A percentile compares a stretch with the other conserved stretches of the same genome.
phyloP scores from a whole-genome alignment of 2,888 invertebrate genomes.

The Chrysina gloriosa region DNA sequence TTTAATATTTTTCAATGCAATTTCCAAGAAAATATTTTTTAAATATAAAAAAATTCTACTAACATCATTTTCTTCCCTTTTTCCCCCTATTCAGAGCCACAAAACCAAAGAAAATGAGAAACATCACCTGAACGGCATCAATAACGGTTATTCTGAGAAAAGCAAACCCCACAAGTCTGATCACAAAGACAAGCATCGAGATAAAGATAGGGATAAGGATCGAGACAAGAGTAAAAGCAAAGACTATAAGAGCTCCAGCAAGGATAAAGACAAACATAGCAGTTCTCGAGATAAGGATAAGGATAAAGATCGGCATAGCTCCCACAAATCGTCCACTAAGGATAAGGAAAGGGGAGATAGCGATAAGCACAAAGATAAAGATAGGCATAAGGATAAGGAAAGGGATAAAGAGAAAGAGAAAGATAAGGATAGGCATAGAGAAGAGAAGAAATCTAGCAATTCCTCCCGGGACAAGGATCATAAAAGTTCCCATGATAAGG shows the following conservation, averaged over 20 bases:
- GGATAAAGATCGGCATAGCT: constrained; percentile 58
- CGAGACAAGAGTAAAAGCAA: constrained; percentile 68
- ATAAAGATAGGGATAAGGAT: constrained; percentile 74
- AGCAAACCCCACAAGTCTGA: constrained; percentile 70
- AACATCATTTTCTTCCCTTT: constrained; percentile 24
- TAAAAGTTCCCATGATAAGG: constrained; percentile 62
- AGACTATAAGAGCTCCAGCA: constrained; percentile 75
- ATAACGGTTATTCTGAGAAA: constrained; percentile 77
- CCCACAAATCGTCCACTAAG: constrained; percentile 66
- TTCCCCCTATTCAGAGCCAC: constrained; percentile 43
- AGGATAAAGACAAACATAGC: constrained; percentile 58
- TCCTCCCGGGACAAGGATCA: constrained; percentile 62
- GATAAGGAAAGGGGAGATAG: constrained; percentile 60
- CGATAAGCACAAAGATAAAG: constrained; percentile 57
- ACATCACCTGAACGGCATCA: constrained; percentile 80
- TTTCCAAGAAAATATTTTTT: no score
- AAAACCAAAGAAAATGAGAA: constrained; percentile 55
- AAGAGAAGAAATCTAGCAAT: constrained; percentile 61
- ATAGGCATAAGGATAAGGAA: constrained; percentile 55
- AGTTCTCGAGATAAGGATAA: constrained; percentile 60
- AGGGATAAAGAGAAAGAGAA: constrained; percentile 59
- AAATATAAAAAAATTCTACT: not conserved
- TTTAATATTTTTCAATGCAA: constrained; percentile 6
- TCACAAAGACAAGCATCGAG: constrained; percentile 76
- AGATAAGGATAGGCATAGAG: constrained; percentile 62